Evolutionary conservation across 1,140 invertebrate species (phyloP), one percentile per base, ranked within the genome.

Genomic region (Bombus consobrinus): DNA sequence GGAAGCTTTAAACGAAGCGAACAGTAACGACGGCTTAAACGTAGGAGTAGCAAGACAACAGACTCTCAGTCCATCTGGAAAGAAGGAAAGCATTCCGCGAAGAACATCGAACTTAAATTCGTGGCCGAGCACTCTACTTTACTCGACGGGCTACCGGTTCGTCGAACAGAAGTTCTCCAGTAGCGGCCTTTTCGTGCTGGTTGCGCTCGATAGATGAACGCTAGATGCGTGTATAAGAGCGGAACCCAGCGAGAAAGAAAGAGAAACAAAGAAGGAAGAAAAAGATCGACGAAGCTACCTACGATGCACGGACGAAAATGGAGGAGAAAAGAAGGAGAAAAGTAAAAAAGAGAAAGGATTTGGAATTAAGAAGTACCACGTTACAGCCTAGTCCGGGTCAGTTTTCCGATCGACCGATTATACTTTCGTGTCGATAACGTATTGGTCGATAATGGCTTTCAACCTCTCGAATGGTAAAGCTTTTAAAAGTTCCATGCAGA

Each of bases 381-480:
- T 76, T 83, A 87, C 76, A 28, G 79, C 47, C 74, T 73, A 69
- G 68, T 81, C 66, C 74, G 86, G 83, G 83, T 84, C 81, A 88
- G 86, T 93, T 87, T 91, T 87, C 90, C 88, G 86, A 88, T 78
- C 81, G 85, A 66, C 72, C 93, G 93, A 94, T 94, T 94, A 94
- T 94, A 94, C 92, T 93, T 94, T 94, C 91, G 91, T 88, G 91
- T 91, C 90, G 93, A 93, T 94, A 94, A 94, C 94, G 94, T 93
- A 95, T 94, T 92, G 93, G 89, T 87, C 86, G 88, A 91, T 95
- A 95, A 95, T 94, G 92, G 93, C 88, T 89, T 90, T 15, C 41
- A 64, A 81, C 71, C 69, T 88, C 78, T 83, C 93, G 89, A 92
- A 91, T 85, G 86, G 87, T 84, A 88, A 86, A 88, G 37, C 81